These are phyloP conservation scores for Pampusana beccarii DNA, from an alignment of 2,113 vertebrate genomes.

Conservation along the genomic window DNA sequence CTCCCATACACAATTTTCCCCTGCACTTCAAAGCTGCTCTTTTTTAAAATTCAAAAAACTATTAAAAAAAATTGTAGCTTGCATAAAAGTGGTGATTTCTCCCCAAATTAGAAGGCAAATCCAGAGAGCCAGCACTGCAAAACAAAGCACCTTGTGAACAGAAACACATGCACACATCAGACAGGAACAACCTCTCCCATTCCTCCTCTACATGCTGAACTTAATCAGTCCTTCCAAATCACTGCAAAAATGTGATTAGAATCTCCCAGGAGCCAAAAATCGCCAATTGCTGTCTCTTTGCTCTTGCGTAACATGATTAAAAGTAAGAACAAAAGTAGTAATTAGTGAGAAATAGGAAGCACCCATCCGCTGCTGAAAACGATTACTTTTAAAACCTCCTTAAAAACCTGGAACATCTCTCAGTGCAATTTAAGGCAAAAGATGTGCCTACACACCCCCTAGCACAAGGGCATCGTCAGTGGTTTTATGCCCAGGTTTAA, in stretches of 20 bases:
- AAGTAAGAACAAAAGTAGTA: not conserved
- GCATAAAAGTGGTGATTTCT: not conserved
- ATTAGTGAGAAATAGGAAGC: constrained; percentile 2
- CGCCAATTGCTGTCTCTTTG: not conserved
- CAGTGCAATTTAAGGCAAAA: not conserved
- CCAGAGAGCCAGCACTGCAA: not conserved
- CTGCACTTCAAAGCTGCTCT: not conserved
- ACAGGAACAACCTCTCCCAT: not conserved
- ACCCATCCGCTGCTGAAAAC: not conserved
- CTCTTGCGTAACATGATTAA: not conserved
- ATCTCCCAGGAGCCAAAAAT: not conserved
- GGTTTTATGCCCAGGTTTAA: not conserved
- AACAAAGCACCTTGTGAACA: not conserved
- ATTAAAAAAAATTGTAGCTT: not conserved
- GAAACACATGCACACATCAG: not conserved
- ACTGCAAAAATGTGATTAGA: not conserved
- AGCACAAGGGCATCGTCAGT: not conserved
- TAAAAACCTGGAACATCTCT: not conserved
- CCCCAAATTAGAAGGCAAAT: not conserved
- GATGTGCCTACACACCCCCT: not conserved
- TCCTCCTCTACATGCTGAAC: not conserved
- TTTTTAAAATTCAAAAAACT: not conserved
- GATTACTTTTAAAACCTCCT: not conserved
- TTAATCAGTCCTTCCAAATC: constrained; percentile 3
- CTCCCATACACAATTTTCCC: fast-evolving